A percentile compares a stretch with the other conserved stretches of the same genome.
phyloP scores from a whole-genome alignment of 2,888 invertebrate genomes.

The Tolmerus cingulatus region DNA sequence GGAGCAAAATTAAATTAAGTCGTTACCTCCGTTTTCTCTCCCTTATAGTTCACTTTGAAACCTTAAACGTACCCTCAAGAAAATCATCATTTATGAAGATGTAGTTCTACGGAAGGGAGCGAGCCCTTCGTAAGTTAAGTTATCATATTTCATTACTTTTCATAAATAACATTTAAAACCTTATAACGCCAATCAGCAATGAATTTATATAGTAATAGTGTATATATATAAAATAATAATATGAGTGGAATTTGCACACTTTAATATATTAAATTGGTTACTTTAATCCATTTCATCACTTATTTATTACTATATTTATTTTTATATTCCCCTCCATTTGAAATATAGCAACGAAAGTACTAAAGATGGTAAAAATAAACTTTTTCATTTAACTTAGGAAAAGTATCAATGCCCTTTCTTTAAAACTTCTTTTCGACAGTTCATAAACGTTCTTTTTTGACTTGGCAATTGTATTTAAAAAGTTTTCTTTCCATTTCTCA shows the following conservation, averaged over 20 bases:
- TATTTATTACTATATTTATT: not conserved
- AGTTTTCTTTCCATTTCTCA: not conserved
- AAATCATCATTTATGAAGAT: too few species aligned
- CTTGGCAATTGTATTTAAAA: not conserved
- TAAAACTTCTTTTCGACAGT: not conserved
- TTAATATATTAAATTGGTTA: not conserved
- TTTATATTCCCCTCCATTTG: not conserved
- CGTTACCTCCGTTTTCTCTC: not conserved
- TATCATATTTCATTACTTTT: not conserved
- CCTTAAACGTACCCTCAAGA: too few species aligned
- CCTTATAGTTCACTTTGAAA: too few species aligned
- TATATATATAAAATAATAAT: too few species aligned
- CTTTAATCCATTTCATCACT: not conserved
- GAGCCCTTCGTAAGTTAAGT: too few species aligned
- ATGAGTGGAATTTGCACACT: not conserved
- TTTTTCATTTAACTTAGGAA: not conserved
- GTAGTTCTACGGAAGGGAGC: too few species aligned
- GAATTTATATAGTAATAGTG: not conserved
- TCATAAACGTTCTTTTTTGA: not conserved
- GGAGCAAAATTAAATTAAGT: not conserved
- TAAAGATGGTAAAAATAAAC: not conserved
- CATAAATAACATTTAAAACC: not conserved
- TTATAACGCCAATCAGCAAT: not conserved
- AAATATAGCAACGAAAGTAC: not conserved
- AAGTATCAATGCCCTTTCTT: not conserved